Percentiles rank a stretch among this genome's conserved stretches.
Evolutionary conservation across 2,797 vertebrate genomes (phyloP).

Genomic region (Microtus agrestis): DNA sequence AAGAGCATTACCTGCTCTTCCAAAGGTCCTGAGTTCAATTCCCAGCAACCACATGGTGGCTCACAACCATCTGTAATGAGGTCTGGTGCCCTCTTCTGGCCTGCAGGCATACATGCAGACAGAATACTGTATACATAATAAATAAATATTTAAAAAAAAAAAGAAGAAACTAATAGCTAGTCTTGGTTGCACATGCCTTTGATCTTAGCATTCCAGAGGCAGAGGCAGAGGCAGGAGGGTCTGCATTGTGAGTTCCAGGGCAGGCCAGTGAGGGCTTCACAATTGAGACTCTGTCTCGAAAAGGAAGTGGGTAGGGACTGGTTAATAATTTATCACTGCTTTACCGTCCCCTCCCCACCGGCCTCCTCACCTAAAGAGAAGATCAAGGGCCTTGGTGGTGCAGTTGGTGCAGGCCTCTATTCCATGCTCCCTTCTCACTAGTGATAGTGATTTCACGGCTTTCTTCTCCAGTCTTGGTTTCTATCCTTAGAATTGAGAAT

Average conservation of each 20-base stretch:
- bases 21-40: no score
- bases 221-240: background rate
- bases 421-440: background rate
- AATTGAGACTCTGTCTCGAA: background rate
- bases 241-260: background rate
- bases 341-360: background rate
- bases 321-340: background rate
- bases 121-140: no score
- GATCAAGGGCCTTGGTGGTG: constrained; percentile 21
- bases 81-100: no score
- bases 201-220: background rate
- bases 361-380: constrained; percentile 11
- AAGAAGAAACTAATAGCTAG: background rate
- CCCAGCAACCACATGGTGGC: no score
- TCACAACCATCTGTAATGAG: no score
- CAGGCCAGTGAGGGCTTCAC: background rate
- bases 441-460: background rate
- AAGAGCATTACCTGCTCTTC: no score
- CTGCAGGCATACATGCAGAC: no score
- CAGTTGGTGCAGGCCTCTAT: background rate
- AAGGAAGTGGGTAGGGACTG: background rate
- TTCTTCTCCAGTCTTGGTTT: background rate
- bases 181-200: background rate
- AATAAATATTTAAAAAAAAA: no score
- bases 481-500: constrained; percentile 57